These are phyloP conservation scores for Pseudococcus longispinus DNA, from an alignment of 2,888 invertebrate genomes.

Conservation along the genomic window DNA sequence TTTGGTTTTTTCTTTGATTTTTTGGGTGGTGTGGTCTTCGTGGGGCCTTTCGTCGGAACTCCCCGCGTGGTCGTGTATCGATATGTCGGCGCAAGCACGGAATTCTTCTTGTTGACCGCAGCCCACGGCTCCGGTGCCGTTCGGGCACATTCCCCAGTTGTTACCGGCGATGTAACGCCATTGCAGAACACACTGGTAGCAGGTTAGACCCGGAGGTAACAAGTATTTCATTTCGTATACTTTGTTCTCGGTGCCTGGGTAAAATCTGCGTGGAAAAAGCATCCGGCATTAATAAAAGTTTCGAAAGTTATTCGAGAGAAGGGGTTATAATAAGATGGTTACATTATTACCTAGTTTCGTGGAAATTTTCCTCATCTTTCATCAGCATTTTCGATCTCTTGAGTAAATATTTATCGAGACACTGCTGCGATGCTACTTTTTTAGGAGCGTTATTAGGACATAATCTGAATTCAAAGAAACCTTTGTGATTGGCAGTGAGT, in stretches of 20 bases:
- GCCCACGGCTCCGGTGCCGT: slow-evolving; percentile 80
- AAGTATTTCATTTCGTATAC: slow-evolving; percentile 79
- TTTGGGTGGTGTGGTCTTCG: slow-evolving; percentile 57
- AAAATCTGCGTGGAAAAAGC: slow-evolving; percentile 64
- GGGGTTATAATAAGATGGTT: background rate
- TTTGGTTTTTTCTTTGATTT: slow-evolving; percentile 47
- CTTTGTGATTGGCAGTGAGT: slow-evolving; percentile 86
- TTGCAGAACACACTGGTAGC: slow-evolving; percentile 83
- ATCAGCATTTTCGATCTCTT: slow-evolving; percentile 65
- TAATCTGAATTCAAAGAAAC: slow-evolving; percentile 83
- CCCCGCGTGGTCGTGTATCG: slow-evolving; percentile 70
- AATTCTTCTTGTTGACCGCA: slow-evolving; percentile 91
- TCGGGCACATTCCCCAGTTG: slow-evolving; percentile 79
- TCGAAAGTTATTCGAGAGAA: background rate
- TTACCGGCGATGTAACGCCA: slow-evolving; percentile 85
- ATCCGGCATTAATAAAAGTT: background rate
- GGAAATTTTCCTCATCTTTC: slow-evolving; percentile 60
- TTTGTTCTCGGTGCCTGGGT: slow-evolving; percentile 78
- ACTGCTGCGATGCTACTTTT: slow-evolving; percentile 72
- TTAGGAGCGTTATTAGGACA: slow-evolving; percentile 73
- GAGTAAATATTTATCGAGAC: slow-evolving; percentile 77
- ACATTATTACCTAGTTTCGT: slow-evolving; percentile 57
- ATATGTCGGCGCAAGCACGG: slow-evolving; percentile 82
- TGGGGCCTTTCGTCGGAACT: slow-evolving; percentile 61
- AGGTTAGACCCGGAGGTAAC: slow-evolving; percentile 72